These are phyloP conservation scores for Andrena bicolor DNA, from an alignment of 2,888 invertebrate species.

Conservation along the genomic window DNA sequence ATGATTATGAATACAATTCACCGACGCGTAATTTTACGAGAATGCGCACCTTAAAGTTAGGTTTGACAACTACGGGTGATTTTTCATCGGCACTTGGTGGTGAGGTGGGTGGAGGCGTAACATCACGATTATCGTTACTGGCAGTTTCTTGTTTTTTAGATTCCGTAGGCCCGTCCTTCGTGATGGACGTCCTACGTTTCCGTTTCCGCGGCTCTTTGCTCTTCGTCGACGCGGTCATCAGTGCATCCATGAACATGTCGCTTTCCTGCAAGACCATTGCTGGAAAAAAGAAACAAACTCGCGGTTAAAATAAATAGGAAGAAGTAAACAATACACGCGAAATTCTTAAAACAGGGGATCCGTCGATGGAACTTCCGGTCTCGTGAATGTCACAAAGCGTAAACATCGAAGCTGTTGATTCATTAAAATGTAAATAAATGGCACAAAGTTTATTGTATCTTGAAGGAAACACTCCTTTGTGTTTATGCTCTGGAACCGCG, in stretches of 20 bases:
- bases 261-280: constrained; percentile 94
- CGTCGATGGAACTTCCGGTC: neutral
- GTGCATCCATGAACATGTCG: constrained; percentile 97
- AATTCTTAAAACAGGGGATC: neutral
- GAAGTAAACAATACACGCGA: neutral
- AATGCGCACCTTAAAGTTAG: constrained; percentile 85
- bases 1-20: no score
- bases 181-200: constrained; percentile 90
- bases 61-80: constrained; percentile 84
- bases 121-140: constrained; percentile 75
- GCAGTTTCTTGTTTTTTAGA: constrained; percentile 86
- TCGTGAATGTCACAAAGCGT: neutral
- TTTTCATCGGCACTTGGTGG: constrained; percentile 81
- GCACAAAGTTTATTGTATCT: neutral
- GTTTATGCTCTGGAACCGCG: neutral
- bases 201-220: constrained; percentile 92
- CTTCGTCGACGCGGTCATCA: constrained; percentile 90
- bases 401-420: neutral
- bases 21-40: neutral
- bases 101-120: constrained; percentile 85
- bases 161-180: constrained; percentile 88
- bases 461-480: neutral
- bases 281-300: constrained; percentile 74
- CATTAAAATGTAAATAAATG: neutral
- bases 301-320: neutral